These are phyloP conservation scores for Pelagia noctiluca DNA, from an alignment of 30 jellyfish, hydroid and myxozoan genomes.

Conservation along the genomic window DNA sequence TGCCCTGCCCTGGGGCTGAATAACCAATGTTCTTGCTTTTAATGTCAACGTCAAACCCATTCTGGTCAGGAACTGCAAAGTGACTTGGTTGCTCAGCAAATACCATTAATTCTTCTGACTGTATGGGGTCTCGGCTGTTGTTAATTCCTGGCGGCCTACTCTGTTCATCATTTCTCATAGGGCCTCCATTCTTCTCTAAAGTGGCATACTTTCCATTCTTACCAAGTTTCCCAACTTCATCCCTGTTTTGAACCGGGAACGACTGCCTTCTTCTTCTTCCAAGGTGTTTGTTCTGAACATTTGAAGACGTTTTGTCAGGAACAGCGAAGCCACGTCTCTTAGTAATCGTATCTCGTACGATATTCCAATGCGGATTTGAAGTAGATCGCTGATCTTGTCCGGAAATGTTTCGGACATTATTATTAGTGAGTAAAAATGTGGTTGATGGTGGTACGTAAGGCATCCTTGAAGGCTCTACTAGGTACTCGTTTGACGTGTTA, in stretches of 20 bases:
- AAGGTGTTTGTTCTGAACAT: too few relatives aligned
- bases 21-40: too few relatives aligned
- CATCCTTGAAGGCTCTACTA: constrained; percentile 41
- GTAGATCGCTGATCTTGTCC: constrained; percentile 17
- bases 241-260: too few relatives aligned
- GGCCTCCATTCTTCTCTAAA: too few relatives aligned
- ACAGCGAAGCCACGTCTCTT: constrained; percentile 2
- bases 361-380: constrained; percentile 46
- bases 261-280: too few relatives aligned
- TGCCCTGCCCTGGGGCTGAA: background rate
- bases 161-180: background rate
- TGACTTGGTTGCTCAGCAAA: constrained; percentile 18
- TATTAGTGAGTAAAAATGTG: background rate
- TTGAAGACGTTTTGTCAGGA: too few relatives aligned
- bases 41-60: background rate
- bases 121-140: constrained; percentile 18
- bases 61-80: constrained; percentile 12
- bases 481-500: too few relatives aligned
- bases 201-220: too few relatives aligned
- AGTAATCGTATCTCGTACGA: constrained; percentile 17
- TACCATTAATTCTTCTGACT: too few relatives aligned
- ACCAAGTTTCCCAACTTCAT: too few relatives aligned
- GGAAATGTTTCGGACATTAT: background rate
- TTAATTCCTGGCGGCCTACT: background rate
- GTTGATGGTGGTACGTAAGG: constrained; percentile 62